These are phyloP conservation scores for Pyxicephalus adspersus DNA, from an alignment of 2,113 vertebrate species.

Conservation along the genomic window DNA sequence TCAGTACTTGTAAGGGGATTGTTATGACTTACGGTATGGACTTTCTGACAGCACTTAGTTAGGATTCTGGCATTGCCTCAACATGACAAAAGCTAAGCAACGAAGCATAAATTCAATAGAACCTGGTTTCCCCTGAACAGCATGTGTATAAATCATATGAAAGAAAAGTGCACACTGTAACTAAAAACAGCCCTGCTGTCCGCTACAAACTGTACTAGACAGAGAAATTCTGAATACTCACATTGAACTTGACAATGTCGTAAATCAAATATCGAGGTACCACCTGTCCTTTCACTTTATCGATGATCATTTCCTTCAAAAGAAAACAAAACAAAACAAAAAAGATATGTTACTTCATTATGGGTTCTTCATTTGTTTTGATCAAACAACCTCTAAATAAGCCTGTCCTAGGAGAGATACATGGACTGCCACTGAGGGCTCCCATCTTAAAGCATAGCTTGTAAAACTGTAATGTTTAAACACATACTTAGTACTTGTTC, in stretches of 20 bases:
- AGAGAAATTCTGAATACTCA: slow-evolving; percentile 77
- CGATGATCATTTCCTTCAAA: slow-evolving; percentile 96
- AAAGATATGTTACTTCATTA: too few relatives aligned
- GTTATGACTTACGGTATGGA: slow-evolving; percentile 34
- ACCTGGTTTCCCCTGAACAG: slow-evolving; percentile 23
- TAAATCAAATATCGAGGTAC: slow-evolving; percentile 98
- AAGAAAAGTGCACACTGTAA: slow-evolving; percentile 9
- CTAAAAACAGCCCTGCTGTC: not conserved
- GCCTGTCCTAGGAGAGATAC: too few relatives aligned
- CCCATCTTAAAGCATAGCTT: too few relatives aligned
- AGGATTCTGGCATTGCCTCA: slow-evolving; percentile 19
- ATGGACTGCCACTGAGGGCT: too few relatives aligned
- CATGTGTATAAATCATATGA: slow-evolving; percentile 11
- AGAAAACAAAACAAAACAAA: slow-evolving; percentile 59
- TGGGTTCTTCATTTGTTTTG: too few relatives aligned
- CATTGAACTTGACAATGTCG: slow-evolving; percentile 97
- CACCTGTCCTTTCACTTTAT: slow-evolving; percentile 94
- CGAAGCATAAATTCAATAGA: slow-evolving; percentile 38
- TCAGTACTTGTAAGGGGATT: slow-evolving; percentile 39
- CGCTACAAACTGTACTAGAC: slow-evolving; percentile 1
- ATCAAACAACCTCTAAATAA: too few relatives aligned
- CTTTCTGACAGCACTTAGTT: slow-evolving; percentile 37
- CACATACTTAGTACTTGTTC: too few relatives aligned
- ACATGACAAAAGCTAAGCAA: slow-evolving; percentile 13
- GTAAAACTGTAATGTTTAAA: too few relatives aligned